A percentile compares a stretch with the other conserved stretches of the same genome.
Conservation (phyloP, 64 coral and sea anemone genomes). For the Exaiptasia diaphana region DNA sequence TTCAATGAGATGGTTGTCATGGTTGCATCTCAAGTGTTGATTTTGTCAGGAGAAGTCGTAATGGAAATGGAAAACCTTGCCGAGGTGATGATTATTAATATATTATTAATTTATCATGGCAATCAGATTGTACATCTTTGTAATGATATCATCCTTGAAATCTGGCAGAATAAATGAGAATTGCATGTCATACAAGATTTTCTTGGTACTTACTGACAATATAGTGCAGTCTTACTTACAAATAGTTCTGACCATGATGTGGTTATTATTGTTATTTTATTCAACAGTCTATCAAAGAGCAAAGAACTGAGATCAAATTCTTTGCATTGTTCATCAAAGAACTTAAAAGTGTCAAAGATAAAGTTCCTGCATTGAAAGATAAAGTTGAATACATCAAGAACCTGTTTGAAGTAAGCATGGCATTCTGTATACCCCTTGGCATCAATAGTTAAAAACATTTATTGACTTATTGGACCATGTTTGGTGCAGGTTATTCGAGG, state of each 20-base stretch:
- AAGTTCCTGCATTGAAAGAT: constrained; percentile 67
- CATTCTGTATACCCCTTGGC: too few species aligned
- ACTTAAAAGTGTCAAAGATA: constrained; percentile 59
- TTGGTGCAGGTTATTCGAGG: constrained; percentile 83
- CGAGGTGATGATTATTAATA: constrained; percentile 36
- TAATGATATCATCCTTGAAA: neutral
- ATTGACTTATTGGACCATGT: too few species aligned
- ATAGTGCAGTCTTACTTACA: neutral
- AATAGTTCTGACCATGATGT: neutral
- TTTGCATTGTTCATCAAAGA: constrained; percentile 83
- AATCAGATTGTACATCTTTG: neutral
- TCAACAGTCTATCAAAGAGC: constrained; percentile 62
- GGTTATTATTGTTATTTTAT: neutral
- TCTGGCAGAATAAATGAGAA: neutral
- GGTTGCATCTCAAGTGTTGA: constrained; percentile 64
- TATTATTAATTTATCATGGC: neutral
- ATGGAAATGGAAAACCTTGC: constrained; percentile 49
- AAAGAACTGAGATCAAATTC: constrained; percentile 67
- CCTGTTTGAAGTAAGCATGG: constrained; percentile 74
- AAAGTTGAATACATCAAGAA: constrained; percentile 98
- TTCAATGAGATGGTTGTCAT: constrained; percentile 75
- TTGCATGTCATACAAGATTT: neutral
- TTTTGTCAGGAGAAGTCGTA: constrained; percentile 63
- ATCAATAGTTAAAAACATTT: too few species aligned
- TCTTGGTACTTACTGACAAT: neutral